These are phyloP conservation scores for Stylophora pistillata DNA, from an alignment of 64 coral and sea anemone genomes.

Conservation along the genomic window DNA sequence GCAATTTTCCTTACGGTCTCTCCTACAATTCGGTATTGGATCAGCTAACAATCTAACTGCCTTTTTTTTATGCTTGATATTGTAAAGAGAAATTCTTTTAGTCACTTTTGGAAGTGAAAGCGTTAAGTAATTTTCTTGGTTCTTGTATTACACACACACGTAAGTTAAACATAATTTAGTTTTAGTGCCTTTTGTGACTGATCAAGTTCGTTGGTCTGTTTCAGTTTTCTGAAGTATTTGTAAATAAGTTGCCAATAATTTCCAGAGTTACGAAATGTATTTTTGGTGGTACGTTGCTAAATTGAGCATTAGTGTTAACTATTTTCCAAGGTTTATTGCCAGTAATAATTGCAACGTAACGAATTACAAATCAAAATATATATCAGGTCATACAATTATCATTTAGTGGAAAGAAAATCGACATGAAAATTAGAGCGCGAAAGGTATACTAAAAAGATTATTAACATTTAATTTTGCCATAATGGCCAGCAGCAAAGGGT, in stretches of 20 bases:
- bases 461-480: too few species aligned
- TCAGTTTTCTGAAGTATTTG: not conserved
- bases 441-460: not conserved
- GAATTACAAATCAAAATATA: slow-evolving; percentile 4
- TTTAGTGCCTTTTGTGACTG: not conserved
- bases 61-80: too few species aligned
- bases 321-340: slow-evolving; percentile 9
- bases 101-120: too few species aligned
- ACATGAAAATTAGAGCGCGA: not conserved
- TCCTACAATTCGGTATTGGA: too few species aligned
- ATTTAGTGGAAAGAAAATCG: not conserved
- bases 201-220: not conserved
- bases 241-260: slow-evolving; percentile 35
- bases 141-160: not conserved
- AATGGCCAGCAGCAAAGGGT: too few species aligned
- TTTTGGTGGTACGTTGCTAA: slow-evolving; percentile 17
- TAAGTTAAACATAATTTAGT: not conserved
- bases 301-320: not conserved
- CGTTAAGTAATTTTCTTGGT: not conserved
- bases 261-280: not conserved
- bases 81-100: too few species aligned
- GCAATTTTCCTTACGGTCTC: too few species aligned
- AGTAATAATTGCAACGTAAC: not conserved
- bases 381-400: not conserved
- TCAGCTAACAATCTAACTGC: too few species aligned